Percentiles rank a stretch among this genome's conserved stretches.
These are phyloP conservation scores for Gymnocypris eckloni DNA, from an alignment of 2,797 vertebrate species.

Conservation along the genomic window DNA sequence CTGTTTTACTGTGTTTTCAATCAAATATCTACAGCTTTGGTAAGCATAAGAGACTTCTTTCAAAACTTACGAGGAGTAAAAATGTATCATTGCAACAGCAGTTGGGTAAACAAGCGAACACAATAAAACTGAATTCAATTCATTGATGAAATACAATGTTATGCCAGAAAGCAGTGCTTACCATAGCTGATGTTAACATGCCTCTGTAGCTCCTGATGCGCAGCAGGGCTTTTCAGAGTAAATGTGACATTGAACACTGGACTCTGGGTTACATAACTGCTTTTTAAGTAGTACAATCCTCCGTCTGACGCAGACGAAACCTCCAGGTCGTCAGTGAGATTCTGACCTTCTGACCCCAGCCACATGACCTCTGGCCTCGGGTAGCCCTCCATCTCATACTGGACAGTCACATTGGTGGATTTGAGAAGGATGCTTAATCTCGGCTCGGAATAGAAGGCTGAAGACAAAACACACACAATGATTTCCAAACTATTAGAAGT, in stretches of 20 bases:
- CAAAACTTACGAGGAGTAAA: background rate
- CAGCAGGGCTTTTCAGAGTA: conserved; percentile 46
- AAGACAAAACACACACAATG: conserved; percentile 6
- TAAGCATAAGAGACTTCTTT: background rate
- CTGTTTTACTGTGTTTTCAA: too few relatives aligned
- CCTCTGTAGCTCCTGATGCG: conserved; percentile 54
- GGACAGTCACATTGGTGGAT: conserved; percentile 14
- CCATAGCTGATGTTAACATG: conserved; percentile 48
- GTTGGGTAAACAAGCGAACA: background rate
- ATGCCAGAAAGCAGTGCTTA: conserved; percentile 15
- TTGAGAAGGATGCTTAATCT: conserved; percentile 45
- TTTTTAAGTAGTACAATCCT: conserved; percentile 48
- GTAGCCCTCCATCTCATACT: conserved; percentile 57
- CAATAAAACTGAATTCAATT: background rate
- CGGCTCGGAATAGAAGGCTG: conserved; percentile 61
- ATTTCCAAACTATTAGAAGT: background rate
- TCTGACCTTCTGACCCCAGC: conserved; percentile 38
- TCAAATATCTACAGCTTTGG: background rate
- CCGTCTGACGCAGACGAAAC: background rate
- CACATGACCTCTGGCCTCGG: conserved; percentile 53
- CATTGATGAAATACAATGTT: background rate
- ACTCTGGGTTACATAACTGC: conserved; percentile 13
- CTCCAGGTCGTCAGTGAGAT: conserved; percentile 27
- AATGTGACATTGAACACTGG: conserved; percentile 50
- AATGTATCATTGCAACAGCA: background rate